Percentiles rank a stretch among this genome's conserved stretches.
These are phyloP conservation scores for Sitta carolinensis DNA, from an alignment of 2,797 vertebrate species.

Conservation along the genomic window DNA sequence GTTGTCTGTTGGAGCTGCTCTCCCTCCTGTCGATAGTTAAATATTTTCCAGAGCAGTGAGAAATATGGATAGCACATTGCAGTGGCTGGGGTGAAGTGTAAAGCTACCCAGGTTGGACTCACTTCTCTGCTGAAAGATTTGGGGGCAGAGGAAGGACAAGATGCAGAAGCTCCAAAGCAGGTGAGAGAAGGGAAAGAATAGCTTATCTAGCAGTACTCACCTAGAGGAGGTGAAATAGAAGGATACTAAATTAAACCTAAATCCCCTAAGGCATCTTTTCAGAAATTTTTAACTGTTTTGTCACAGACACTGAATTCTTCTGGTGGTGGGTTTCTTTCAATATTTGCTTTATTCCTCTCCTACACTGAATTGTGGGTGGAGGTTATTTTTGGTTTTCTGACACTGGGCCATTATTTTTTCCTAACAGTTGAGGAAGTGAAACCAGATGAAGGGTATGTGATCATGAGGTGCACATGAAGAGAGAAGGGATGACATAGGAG, in stretches of 20 bases:
- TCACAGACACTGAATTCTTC: not conserved
- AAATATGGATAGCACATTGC: not conserved
- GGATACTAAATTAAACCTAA: not conserved
- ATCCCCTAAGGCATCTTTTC: not conserved
- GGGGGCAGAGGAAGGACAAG: not conserved
- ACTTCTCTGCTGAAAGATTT: not conserved
- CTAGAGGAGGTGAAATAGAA: not conserved
- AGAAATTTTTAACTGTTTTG: not conserved
- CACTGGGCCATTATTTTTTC: slow-evolving; percentile 11
- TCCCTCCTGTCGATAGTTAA: not conserved
- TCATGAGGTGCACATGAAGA: not conserved
- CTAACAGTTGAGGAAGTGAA: not conserved
- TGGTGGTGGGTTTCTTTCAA: not conserved
- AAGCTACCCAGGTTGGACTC: not conserved
- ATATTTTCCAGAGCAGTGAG: not conserved
- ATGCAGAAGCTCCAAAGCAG: not conserved
- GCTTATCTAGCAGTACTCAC: not conserved
- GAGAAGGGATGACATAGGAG: not conserved
- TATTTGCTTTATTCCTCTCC: slow-evolving; percentile 11
- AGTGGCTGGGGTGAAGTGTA: not conserved
- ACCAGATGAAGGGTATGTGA: not conserved
- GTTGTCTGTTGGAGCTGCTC: not conserved
- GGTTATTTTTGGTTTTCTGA: slow-evolving; percentile 34
- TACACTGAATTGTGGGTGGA: not conserved
- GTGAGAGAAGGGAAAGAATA: not conserved